phyloP scores from a whole-genome alignment of 2,888 invertebrate genomes.

The Matsumyia berberina region DNA sequence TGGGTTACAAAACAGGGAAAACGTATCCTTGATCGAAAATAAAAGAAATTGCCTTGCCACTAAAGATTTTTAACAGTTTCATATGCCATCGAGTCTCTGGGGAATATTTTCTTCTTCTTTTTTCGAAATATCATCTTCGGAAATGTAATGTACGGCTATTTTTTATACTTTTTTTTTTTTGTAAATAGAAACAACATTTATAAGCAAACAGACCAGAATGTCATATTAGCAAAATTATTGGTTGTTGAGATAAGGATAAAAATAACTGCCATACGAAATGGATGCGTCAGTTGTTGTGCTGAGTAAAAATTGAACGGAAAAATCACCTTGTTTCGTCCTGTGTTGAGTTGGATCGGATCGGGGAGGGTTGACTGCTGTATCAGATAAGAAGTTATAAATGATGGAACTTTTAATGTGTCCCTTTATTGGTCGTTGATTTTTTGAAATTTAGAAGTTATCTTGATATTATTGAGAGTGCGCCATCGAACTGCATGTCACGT shows the following conservation, averaged over 20 bases:
- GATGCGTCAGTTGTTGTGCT: conserved; percentile 45
- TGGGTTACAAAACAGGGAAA: conserved; percentile 32
- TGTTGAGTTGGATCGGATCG: neutral
- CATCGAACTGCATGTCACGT: neutral
- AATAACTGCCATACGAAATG: conserved; percentile 64
- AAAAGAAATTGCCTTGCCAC: conserved; percentile 72
- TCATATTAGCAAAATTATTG: conserved; percentile 76
- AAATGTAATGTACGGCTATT: conserved; percentile 70
- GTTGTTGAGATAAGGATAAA: conserved; percentile 70
- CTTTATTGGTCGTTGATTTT: conserved; percentile 72
- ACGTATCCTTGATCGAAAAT: conserved; percentile 71
- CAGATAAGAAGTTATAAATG: conserved; percentile 75
- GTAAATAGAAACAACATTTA: conserved; percentile 19
- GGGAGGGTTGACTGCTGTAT: conserved; percentile 50
- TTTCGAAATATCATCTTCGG: conserved; percentile 54
- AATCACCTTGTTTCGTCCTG: conserved; percentile 55
- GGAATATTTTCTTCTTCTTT: conserved; percentile 41
- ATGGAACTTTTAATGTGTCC: conserved; percentile 72
- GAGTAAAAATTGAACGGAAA: conserved; percentile 3
- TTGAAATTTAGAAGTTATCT: conserved; percentile 57
- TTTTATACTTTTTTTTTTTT: conserved; percentile 47
- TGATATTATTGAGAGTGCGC: conserved; percentile 14
- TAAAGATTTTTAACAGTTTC: conserved; percentile 72
- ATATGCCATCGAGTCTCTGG: conserved; percentile 47
- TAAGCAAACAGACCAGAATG: conserved; percentile 62